Evolutionary conservation across 1,140 invertebrate genomes (phyloP).

Genomic region (Drosophila tani): DNA sequence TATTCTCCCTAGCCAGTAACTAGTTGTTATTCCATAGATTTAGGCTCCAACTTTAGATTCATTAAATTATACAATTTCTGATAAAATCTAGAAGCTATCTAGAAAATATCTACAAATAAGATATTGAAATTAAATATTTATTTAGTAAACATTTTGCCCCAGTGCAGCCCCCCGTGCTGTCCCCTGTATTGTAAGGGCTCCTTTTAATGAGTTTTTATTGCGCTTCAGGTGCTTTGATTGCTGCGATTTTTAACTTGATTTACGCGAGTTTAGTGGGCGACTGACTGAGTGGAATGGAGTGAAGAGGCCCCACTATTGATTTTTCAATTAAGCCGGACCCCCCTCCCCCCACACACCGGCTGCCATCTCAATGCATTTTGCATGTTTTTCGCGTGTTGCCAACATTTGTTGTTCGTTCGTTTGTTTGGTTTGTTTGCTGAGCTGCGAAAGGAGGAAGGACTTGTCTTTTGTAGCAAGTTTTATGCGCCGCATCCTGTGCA

Average conservation of each 20-base stretch:
- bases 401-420: conserved; percentile 62
- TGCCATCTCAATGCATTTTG: conserved; percentile 71
- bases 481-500: conserved; percentile 70
- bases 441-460: conserved; percentile 39
- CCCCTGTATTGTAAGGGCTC: conserved; percentile 28
- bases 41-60: no score
- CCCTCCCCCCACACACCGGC: background rate
- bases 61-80: no score
- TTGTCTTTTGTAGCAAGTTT: conserved; percentile 71
- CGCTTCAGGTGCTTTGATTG: conserved; percentile 80
- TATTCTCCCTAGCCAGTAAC: no score
- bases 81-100: background rate
- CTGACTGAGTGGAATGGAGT: conserved; percentile 1
- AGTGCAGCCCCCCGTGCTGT: conserved; percentile 17
- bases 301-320: conserved; percentile 60
- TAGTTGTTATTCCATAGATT: no score
- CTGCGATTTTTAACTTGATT: conserved; percentile 83
- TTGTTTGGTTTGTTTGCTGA: conserved; percentile 8
- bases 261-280: conserved; percentile 64
- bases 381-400: conserved; percentile 73
- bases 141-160: conserved; percentile 4
- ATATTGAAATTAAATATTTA: no score
- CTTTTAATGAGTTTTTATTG: conserved; percentile 82
- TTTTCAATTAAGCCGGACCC: conserved; percentile 73
- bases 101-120: background rate